phyloP scores from a whole-genome alignment of 2,797 vertebrate genomes.

The Enteromius fasciolatus region DNA sequence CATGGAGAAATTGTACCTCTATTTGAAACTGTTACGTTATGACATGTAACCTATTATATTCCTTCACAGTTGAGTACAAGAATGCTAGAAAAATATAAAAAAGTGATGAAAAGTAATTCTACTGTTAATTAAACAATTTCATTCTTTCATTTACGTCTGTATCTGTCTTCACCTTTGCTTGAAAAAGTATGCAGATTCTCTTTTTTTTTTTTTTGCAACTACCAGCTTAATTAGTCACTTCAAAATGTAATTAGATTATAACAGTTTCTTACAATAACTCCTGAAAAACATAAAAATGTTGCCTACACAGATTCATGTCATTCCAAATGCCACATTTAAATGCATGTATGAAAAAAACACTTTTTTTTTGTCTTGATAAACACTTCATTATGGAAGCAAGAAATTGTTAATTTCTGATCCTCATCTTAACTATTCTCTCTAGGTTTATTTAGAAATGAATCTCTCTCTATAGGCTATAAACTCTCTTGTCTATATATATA shows the following conservation, averaged over 20 bases:
- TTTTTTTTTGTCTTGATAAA: background rate
- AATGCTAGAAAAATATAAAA: background rate
- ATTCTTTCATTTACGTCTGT: conserved; percentile 19
- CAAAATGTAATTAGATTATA: conserved; percentile 32
- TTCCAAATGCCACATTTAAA: background rate
- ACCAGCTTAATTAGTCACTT: conserved; percentile 42
- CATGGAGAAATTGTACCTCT: background rate
- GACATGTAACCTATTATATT: background rate
- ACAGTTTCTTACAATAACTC: conserved; percentile 9
- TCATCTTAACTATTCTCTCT: background rate
- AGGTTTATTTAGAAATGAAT: background rate
- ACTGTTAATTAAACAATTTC: conserved; percentile 31
- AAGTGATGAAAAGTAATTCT: conserved; percentile 7
- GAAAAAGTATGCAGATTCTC: conserved; percentile 8
- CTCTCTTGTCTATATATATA: background rate
- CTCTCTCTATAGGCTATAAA: background rate
- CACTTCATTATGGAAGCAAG: background rate
- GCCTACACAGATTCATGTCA: background rate
- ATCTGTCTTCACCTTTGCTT: conserved; percentile 19
- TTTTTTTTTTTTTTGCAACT: conserved; percentile 23
- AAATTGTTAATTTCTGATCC: background rate
- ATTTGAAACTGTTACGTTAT: background rate
- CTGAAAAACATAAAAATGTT: conserved; percentile 6
- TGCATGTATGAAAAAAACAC: background rate
- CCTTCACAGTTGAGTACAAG: background rate